A percentile compares a stretch with the other conserved stretches of the same genome.
Evolutionary conservation across 1,140 invertebrate species (phyloP).

Genomic region (Eriocheir sinensis): DNA sequence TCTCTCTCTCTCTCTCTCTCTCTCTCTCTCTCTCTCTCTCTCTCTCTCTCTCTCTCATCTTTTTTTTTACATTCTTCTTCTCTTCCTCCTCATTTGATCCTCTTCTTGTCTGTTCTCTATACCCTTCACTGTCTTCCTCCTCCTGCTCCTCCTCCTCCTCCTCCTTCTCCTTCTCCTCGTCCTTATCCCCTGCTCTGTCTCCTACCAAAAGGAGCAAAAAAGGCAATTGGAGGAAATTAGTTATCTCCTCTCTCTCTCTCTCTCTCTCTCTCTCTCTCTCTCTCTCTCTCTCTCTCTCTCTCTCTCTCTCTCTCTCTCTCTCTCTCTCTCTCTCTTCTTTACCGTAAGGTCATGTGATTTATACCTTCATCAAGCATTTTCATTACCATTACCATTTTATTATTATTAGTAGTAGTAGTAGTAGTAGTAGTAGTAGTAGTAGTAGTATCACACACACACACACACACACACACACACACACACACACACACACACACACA

Average conservation of each 20-base stretch:
- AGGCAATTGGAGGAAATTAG: neutral
- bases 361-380: neutral
- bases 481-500: neutral
- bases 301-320: constrained; percentile 51
- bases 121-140: neutral
- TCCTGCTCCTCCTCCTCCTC: neutral
- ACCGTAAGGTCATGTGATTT: too few species aligned
- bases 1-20: too few species aligned
- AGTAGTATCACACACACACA: neutral
- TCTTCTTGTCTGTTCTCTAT: too few species aligned
- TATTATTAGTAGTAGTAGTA: neutral
- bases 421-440: neutral
- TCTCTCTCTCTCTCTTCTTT: constrained; percentile 33
- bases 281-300: constrained; percentile 20
- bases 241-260: neutral
- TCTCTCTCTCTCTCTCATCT: neutral
- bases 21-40: neutral
- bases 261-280: neutral
- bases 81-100: too few species aligned
- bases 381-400: neutral
- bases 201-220: neutral
- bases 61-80: too few species aligned
- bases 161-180: too few species aligned
- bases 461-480: neutral
- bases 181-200: neutral